Evolutionary conservation across 2,797 vertebrate genomes (phyloP), one percentile per base, ranked within the genome.

Genomic region (Labroides dimidiatus): DNA sequence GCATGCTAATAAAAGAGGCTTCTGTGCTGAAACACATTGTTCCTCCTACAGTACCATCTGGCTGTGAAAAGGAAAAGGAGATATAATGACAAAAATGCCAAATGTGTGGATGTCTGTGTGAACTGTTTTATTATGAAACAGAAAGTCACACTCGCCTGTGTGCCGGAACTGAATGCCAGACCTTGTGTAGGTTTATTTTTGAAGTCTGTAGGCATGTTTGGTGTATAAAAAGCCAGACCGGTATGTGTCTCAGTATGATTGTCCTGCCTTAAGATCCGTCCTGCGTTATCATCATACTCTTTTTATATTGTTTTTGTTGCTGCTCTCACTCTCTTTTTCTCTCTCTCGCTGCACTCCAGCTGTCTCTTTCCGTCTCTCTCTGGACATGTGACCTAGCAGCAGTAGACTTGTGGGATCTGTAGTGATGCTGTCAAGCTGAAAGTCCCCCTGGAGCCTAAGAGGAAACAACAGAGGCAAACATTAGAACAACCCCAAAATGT

Each of bases 391-490:
- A 91, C 88, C 86, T 54, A 84, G 81, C 81, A 73, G 81, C 81
- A 73, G 77, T 75, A 85, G 88, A 80, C 90, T 91, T 91, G 78
- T 90, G 87, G 90, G 89, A 91, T 82, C 78, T 85, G 85, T 90
- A 90, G 90, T 89, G 81, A 90, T 85, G 85, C 87, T 89, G 87
- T 89, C 87, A 88, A 75, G 77, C 75, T 88, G 71, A 87, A 88
- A 84, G 79, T 69, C 84, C 89, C 86, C 86, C 89, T 55, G 53
- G 86, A 91, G 90, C 79, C 75, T 72, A 70, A 50, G 72, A 78
- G 80, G 82, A 92, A 90, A 93, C 89, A 89, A 84, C 81, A 76
- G 73, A 77, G 66, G 76, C 85, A 91, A 92, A 92, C 88, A 91
- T 90, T 84, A 84, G 73, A 92, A 91, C 86, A 87, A 89, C 87